Base-by-base conservation (phyloP, 2,113 vertebrate species). In the Zosterops japonicus region DNA sequence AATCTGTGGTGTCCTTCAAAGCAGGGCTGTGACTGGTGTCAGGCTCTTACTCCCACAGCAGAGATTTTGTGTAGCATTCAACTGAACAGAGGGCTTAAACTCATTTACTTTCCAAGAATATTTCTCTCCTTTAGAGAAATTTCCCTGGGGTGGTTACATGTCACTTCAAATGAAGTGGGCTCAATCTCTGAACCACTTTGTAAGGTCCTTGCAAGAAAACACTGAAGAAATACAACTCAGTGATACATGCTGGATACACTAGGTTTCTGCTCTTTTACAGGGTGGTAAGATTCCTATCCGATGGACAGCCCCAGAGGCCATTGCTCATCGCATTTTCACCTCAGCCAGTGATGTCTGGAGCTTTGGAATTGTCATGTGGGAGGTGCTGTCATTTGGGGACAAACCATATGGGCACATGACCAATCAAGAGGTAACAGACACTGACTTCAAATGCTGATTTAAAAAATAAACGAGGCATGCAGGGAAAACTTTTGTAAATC, bases 311-410 rank as follows among this genome's bases (percentile, higher is more conserved):
- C 98, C 98, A 5, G 98, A 98, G 77, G 98, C 98, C 93, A 98
- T 98, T 23, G 98, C 98, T 28, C 97, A 98, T 61, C 96, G 97
- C 31, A 98, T 97, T 95, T 98, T 98, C 70, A 98, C 98, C 49
- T 97, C 97, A 2, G 97, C 98, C 89, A 98, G 98, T 7, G 98
- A 98, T 4, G 98, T 98, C 76, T 98, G 98, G 98, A 98, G 98
- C 93, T 98, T 98, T 71, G 98, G 98, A 53, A 98, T 98, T 4
- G 98, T 98, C 69, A 98, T 98, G 97, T 98, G 98, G 98, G 98
- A 98, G 77, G 98, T 98, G 95, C 93, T 98, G 27, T 98, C 98
- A 28, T 98, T 98, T 75, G 98, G 98, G 63, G 98, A 98, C 95
- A 98, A 98, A 78, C 98, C 98, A 2, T 98, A 98, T 2, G 98